Base-by-base conservation (phyloP, 2,797 vertebrate genomes). In the Ptychobarbus kaznakovi region DNA sequence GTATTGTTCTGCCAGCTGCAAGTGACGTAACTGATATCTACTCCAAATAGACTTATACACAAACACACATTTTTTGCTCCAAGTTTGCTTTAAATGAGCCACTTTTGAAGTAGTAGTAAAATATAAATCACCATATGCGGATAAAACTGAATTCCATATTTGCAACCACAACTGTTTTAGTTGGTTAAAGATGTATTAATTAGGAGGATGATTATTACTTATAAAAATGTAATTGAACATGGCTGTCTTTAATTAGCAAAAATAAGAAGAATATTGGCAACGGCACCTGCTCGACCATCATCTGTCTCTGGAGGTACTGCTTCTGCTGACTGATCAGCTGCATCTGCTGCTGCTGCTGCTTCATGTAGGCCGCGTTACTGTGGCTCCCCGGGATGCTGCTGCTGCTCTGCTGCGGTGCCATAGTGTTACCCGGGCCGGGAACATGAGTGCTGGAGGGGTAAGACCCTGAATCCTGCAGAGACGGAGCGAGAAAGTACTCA, bases 231-330 rank as follows among this genome's bases (percentile, higher is more conserved):
- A 65, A 28, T 3, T 28, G 13, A 63, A 63, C 61, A 15, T 32
- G 32, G 25, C 61, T 1, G 6, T 35, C 6, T 65, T 28, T 35
- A 75, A 18, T 32, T 28, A 53, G 40, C 15, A 44, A 42, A 32
- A 66, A 53, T 9, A 49, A 22, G 6, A 8, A 46, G 22, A 69
- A 11, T 12, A 84, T 66, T 18, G 22, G 11, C 5, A 7, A n/a
- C 0, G 7, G 88, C 89, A 98, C 98, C 97, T 98, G 97, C 83
- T 99, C 97, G 0, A 94, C 97, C 91, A 99, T 92, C 22, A 98
- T 93, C 86, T 97, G 96, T 25, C 96, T 87, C 88, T 95, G 93
- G 32, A 95, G 49, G 90, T 89, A 86, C 76, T 97, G 97, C 87
- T 97, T 96, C 49, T 97, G 96, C 83, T 97, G 96, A 75, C 94